Evolutionary conservation across 2,113 vertebrate genomes (phyloP).

Genomic region (Oryctolagus cuniculus): mOryCun1.1 NC_091445.1:11806001-11806500

Average conservation of each 20-base stretch:
- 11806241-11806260: slow-evolving; percentile 50
- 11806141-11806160: slow-evolving; percentile 38
- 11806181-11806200: slow-evolving; percentile 7
- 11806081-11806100: slow-evolving; percentile 58
- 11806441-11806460: slow-evolving; percentile 49
- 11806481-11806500: slow-evolving; percentile 64
- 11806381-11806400: slow-evolving; percentile 66
- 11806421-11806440: slow-evolving; percentile 64
- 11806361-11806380: slow-evolving; percentile 71
- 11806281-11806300: background rate
- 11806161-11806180: slow-evolving; percentile 1
- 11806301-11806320: slow-evolving; percentile 58
- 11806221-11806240: slow-evolving; percentile 48
- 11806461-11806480: slow-evolving; percentile 59
- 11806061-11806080: slow-evolving; percentile 56
- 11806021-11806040: slow-evolving; percentile 60
- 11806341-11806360: slow-evolving; percentile 64
- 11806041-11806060: background rate
- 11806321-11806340: slow-evolving; percentile 57
- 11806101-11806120: slow-evolving; percentile 72
- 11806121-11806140: slow-evolving; percentile 55
- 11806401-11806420: slow-evolving; percentile 56
- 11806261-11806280: background rate
- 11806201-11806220: slow-evolving; percentile 45
- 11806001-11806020: slow-evolving; percentile 52